A percentile compares a stretch with the other conserved stretches of the same genome.
Evolutionary conservation across 2,113 vertebrate genomes (phyloP).

Genomic region (Stegostoma tigrinum): DNA sequence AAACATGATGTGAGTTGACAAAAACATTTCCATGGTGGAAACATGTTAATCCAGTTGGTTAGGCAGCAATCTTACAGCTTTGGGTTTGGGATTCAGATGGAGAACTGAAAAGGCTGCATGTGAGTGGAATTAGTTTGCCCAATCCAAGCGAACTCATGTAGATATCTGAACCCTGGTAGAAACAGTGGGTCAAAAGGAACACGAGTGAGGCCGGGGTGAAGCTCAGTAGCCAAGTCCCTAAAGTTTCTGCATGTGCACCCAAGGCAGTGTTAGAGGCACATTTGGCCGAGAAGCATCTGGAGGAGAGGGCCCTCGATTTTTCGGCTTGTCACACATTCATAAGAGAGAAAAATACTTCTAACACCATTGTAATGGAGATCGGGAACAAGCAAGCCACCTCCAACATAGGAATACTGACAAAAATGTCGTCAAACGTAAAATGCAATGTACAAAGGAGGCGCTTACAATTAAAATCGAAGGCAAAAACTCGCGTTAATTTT

Average conservation of each 20-base stretch:
- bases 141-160: neutral
- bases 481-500: neutral
- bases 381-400: neutral
- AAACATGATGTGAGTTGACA: neutral
- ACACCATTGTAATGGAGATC: neutral
- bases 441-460: too few species aligned
- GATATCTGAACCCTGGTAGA: neutral
- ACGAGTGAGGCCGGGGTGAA: neutral
- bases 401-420: neutral
- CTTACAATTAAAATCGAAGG: neutral
- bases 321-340: neutral
- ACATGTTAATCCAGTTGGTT: neutral
- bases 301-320: too few species aligned
- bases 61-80: neutral
- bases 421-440: too few species aligned
- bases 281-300: neutral
- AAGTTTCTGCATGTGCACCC: neutral
- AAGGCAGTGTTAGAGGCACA: neutral
- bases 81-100: neutral
- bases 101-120: neutral
- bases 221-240: neutral
- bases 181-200: neutral
- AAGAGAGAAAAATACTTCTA: neutral
- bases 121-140: neutral
- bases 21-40: neutral